These are phyloP conservation scores for Monomorium pharaonis DNA, from an alignment of 1,140 invertebrate species.

Conservation along the genomic window DNA sequence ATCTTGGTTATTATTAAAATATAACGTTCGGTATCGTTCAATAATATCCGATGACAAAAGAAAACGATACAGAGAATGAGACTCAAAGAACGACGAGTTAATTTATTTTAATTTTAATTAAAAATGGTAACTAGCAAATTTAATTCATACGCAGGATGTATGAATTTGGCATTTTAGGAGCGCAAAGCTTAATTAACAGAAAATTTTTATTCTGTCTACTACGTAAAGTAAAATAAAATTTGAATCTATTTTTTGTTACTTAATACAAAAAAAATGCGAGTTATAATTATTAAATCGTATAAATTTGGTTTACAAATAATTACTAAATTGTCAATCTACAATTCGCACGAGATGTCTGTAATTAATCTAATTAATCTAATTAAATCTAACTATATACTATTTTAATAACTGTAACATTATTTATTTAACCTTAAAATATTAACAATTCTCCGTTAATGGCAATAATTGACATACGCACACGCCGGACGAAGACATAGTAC, in stretches of 20 bases:
- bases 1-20: slow-evolving; percentile 33
- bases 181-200: not conserved
- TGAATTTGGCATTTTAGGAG: not conserved
- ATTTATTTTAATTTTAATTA: not conserved
- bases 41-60: not conserved
- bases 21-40: not conserved
- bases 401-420: not conserved
- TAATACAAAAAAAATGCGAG: not conserved
- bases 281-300: not conserved
- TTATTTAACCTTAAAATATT: not conserved
- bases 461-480: slow-evolving; percentile 22
- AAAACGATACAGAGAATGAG: not conserved
- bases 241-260: not conserved
- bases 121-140: not conserved
- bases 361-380: not conserved
- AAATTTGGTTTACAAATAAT: not conserved
- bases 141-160: not conserved
- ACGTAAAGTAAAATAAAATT: not conserved
- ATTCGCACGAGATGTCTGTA: slow-evolving; percentile 46
- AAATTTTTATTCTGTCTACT: not conserved
- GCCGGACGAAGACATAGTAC: not conserved
- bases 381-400: too few relatives aligned
- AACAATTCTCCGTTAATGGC: not conserved
- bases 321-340: not conserved
- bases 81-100: not conserved